Evolutionary conservation across 2,797 vertebrate genomes (phyloP).

Genomic region (Anabas testudineus): DNA sequence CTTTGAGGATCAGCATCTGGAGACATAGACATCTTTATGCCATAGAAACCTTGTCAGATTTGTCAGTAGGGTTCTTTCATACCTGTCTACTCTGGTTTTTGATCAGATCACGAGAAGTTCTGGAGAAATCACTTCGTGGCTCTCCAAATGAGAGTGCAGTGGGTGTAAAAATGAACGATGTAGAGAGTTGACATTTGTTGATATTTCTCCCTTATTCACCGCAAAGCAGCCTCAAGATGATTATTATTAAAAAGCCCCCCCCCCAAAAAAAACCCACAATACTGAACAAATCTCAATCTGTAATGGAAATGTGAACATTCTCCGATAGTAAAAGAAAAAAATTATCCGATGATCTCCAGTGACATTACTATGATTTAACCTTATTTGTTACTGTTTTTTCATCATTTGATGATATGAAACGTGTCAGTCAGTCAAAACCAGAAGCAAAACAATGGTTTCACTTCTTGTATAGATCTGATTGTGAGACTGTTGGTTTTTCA

Average conservation of each 20-base stretch:
- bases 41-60: not conserved
- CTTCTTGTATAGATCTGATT: constrained; percentile 30
- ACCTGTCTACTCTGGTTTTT: not conserved
- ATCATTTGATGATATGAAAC: constrained; percentile 14
- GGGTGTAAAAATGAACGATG: not conserved
- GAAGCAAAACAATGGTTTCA: constrained; percentile 44
- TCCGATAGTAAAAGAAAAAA: not conserved
- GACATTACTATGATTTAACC: not conserved
- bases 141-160: constrained; percentile 5
- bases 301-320: not conserved
- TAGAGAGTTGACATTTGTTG: not conserved
- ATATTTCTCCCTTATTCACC: not conserved
- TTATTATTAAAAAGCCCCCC: constrained; percentile 2
- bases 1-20: not conserved
- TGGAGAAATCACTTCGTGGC: constrained; percentile 15
- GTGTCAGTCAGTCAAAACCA: constrained; percentile 23
- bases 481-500: constrained; percentile 2
- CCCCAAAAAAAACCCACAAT: not conserved
- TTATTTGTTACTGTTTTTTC: constrained; percentile 4
- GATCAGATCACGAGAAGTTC: constrained; percentile 17
- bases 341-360: not conserved
- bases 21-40: not conserved
- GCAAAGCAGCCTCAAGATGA: not conserved
- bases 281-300: not conserved
- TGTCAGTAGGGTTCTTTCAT: constrained; percentile 5